Evolutionary conservation across 2,797 vertebrate genomes (phyloP), one percentile per base, ranked within the genome.

Genomic region (Agapornis canus): DNA sequence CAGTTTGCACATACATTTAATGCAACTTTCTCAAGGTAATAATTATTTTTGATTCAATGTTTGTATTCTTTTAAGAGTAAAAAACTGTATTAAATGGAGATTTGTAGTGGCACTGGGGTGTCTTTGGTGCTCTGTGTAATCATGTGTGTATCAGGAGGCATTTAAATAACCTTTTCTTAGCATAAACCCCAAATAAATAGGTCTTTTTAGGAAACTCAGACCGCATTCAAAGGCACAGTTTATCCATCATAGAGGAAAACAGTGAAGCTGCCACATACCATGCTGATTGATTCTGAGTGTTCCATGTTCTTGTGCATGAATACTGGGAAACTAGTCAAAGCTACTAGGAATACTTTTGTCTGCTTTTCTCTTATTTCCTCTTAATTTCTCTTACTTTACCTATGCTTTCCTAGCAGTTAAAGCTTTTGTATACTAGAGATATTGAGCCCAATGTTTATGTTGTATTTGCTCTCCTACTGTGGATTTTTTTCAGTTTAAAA

Each of bases 21-120:
- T 99, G 94, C 99, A 99, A 95, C 98, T 99, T 82, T 99, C 99
- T 98, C 99, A 99, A 98, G 99, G 99, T 99, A 96, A 80, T 43
- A 86, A 57, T 54, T 39, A 5, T 69, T 92, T 84, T 84, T 80
- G 45, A 89, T 49, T 35, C n/a, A 7, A 4, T 40, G 31, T 5
- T 78, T 78, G 73, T 19, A 11, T 68, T 79, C 35, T 66, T 21
- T 51, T 61, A 76, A 80, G 68, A 47, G 42, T 35, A 56, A 92
- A 71, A 88, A 27, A 3, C 18, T 35, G 5, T 37, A 60, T 77
- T 89, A 70, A 82, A 60, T 43, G 87, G 57, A 42, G 27, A 60
- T 42, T 56, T 70, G 8, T 56, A 26, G 60, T n/a, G 32, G 11
- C 64, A 51, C 18, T 16, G 5, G 13, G 6, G 8, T 87, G 21